Conservation (phyloP, 92 coral and sea anemone genomes). For the Muricea muricata region DNA sequence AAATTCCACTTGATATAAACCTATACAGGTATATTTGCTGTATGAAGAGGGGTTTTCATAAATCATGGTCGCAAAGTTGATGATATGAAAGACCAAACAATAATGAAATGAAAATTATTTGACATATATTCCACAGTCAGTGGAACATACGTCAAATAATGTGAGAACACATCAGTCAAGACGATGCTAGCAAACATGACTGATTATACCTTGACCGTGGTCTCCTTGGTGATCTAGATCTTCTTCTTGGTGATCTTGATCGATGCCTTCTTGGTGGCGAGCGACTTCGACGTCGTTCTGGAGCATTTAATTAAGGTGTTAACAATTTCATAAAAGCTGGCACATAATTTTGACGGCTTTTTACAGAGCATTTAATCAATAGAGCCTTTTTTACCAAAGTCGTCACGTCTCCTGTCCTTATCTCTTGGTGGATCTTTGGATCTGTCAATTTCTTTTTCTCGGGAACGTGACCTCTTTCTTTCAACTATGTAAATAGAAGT, state of each 20-base stretch:
- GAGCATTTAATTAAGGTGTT: background rate
- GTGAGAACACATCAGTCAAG: too few relatives aligned
- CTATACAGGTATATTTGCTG: too few relatives aligned
- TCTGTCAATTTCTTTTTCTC: conserved; percentile 78
- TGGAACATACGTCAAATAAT: too few relatives aligned
- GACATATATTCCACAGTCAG: too few relatives aligned
- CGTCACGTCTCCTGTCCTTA: conserved; percentile 25
- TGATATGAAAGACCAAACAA: too few relatives aligned
- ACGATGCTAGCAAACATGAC: too few relatives aligned
- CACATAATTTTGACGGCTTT: background rate
- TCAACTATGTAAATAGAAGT: conserved; percentile 50
- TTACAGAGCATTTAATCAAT: background rate
- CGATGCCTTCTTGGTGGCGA: conserved; percentile 53
- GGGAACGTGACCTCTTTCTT: conserved; percentile 78
- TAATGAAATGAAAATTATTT: too few relatives aligned
- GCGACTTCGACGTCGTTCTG: conserved; percentile 43
- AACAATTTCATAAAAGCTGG: background rate
- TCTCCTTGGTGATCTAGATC: conserved; percentile 29
- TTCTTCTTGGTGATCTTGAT: conserved; percentile 46
- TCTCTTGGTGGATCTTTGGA: conserved; percentile 60
- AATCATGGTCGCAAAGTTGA: too few relatives aligned
- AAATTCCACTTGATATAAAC: too few relatives aligned
- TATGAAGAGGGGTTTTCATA: too few relatives aligned
- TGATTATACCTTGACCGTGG: background rate
- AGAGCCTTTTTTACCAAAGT: too few relatives aligned